Evolutionary conservation across 2,113 vertebrate species (phyloP).

Genomic region (Oreochromis tanganicae): DNA sequence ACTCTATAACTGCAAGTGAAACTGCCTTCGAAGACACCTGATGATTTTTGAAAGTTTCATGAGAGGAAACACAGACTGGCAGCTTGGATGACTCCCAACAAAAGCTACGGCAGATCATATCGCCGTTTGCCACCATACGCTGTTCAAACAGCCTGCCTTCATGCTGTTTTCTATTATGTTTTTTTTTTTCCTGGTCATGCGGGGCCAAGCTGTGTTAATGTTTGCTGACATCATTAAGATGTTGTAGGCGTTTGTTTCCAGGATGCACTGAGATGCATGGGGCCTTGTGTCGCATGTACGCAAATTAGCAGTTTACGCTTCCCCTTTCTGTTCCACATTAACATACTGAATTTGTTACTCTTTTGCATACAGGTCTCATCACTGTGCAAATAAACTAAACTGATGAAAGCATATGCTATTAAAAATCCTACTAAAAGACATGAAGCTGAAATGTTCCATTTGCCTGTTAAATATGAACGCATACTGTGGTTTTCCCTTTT

Average conservation of each 20-base stretch:
- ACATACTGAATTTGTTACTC: background rate
- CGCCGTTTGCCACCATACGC: background rate
- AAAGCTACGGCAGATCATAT: background rate
- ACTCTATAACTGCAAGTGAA: background rate
- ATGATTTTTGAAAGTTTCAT: background rate
- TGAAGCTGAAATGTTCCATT: background rate
- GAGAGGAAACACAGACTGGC: background rate
- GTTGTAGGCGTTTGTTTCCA: background rate
- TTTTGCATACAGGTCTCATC: background rate
- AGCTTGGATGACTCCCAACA: background rate
- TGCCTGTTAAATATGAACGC: background rate
- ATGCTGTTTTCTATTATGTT: background rate
- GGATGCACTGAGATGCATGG: background rate
- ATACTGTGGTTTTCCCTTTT: background rate
- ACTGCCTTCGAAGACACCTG: background rate
- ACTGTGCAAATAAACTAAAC: background rate
- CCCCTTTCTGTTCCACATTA: constrained; percentile 7
- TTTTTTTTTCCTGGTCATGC: background rate
- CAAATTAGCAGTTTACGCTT: constrained; percentile 5
- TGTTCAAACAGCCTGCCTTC: background rate
- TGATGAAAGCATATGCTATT: background rate
- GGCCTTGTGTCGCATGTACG: background rate
- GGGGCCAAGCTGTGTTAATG: background rate
- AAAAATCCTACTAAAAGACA: background rate
- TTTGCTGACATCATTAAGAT: background rate